A percentile compares a stretch with the other conserved stretches of the same genome.
Conservation (phyloP, 2,797 vertebrate genomes). For the Gymnopithys bicolor region DNA sequence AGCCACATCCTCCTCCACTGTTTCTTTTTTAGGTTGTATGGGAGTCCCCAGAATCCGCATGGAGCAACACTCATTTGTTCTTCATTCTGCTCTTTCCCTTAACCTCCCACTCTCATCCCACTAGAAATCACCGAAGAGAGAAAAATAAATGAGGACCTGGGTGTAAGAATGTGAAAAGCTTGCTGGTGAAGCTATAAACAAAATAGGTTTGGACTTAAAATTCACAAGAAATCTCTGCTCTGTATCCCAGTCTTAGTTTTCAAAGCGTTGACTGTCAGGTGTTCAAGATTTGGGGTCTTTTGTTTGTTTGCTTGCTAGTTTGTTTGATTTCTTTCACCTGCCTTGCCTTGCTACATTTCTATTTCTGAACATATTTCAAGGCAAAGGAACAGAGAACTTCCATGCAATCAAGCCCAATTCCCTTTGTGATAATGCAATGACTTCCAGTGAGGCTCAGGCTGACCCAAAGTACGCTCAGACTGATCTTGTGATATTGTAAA, state of each 20-base stretch:
- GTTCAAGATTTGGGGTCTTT: not conserved
- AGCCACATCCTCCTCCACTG: slow-evolving; percentile 64
- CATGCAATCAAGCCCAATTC: not conserved
- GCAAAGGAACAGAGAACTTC: not conserved
- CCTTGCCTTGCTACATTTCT: not conserved
- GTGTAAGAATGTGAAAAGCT: not conserved
- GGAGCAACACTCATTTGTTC: not conserved
- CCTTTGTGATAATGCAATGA: not conserved
- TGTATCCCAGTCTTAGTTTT: not conserved
- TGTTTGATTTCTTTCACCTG: not conserved
- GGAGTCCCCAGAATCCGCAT: slow-evolving; percentile 44
- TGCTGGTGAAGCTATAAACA: not conserved
- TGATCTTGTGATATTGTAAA: not conserved
- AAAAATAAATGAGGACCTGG: not conserved
- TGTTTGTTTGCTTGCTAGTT: not conserved
- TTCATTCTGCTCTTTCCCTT: slow-evolving; percentile 14
- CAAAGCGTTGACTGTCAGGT: not conserved
- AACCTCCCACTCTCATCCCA: not conserved
- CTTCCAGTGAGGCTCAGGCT: not conserved
- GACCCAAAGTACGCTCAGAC: not conserved
- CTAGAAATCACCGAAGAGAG: not conserved
- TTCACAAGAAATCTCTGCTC: not conserved
- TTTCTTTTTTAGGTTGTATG: slow-evolving; percentile 47
- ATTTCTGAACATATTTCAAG: not conserved
- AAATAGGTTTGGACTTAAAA: not conserved